Base-by-base conservation (phyloP, 2,113 vertebrate species). In the Cynocephalus volans region DNA sequence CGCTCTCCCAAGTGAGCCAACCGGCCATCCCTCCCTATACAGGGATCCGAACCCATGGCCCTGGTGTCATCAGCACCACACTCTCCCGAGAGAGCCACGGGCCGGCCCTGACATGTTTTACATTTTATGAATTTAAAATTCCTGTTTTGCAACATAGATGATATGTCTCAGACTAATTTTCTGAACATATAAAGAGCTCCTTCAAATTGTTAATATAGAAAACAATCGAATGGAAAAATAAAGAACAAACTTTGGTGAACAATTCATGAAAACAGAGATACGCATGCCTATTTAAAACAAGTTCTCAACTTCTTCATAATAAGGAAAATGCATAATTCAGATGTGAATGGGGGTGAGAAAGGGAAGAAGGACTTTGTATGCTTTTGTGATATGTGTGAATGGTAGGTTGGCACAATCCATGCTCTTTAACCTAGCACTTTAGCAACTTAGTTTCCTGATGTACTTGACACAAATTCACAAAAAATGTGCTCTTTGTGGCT, bases 141-240 rank as follows among this genome's bases (percentile, higher is more conserved):
- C 69, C 54, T 54, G 21, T 56, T 31, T 82, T 79, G 31, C 21
- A 31, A n/a, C 7, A 14, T 3, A 2, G 41, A 24, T 77, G 69
- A 10, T 31, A 1, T 18, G 48, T 10, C 14, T 31, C 15, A 58
- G 69, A 60, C 41, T 62, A 13, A 50, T 52, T 26, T 62, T 81
- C 31, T 91, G 69, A 26, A 56, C 58, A 91, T 88, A 75, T 50
- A 75, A 87, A 95, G n/a, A 95, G 73, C 21, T 79, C 24, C 21
- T 36, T 13, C 12, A 48, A 82, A 90, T 90, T 19, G 50, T 45
- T 28, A 83, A 64, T 19, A 14, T 6, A 72, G 21, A 70, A 79
- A 88, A 18, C 3, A 70, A 77, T 24, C 15, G 28, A 56, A 12
- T 15, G 45, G 13, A 31, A 33, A 79, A 91, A n/a, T 0, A 33